Base-by-base conservation (phyloP, 2,888 invertebrate species). In the Andricus quercusramuli region DNA sequence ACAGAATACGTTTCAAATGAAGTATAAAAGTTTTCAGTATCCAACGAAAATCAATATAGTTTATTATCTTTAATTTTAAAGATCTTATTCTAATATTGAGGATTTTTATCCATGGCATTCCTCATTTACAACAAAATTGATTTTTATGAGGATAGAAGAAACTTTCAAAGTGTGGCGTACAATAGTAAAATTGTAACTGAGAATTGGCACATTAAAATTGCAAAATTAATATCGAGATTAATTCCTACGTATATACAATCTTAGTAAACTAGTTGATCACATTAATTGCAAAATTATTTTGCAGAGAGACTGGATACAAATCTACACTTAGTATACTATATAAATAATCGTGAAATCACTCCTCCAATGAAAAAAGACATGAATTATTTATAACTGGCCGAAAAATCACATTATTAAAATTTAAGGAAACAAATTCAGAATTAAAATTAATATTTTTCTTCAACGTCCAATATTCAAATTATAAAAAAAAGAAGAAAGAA, bases 261-360 rank as follows among this genome's bases (percentile, higher is more conserved):
- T 47, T 37, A 68, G 29, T 51, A 47, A 51, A 15, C 56, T 74
- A 74, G n/a, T 70, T 74, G 74, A 74, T 74, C 51, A 74, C 74
- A 47, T 29, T 70, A 51, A 56, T 17, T 56, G 32, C 56, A 74
- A 70, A 47, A 56, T 29, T 9, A 56, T 32, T 62, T 74, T 51
- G 29, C 25, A 41, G 25, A 51, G 47, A 25, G 51, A 56, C n/a
- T 56, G 32, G n/a, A 74, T 74, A 37, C n/a, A 51, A 51, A 3
- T 20, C 22, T 47, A 32, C 4, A 13, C 13, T 47, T 37, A 37
- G 8, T 9, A 37, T 37, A 41, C 41, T 41, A 44, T 47, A n/a
- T 70, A 51, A 70, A 70, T 22, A 70, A 17, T 70, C 47, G 8
- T 44, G 51, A 70, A 70, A 51, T 70, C 20, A 70, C 25, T 68